phyloP scores from a whole-genome alignment of 1,140 invertebrate genomes.

The Drosophila auraria region DNA sequence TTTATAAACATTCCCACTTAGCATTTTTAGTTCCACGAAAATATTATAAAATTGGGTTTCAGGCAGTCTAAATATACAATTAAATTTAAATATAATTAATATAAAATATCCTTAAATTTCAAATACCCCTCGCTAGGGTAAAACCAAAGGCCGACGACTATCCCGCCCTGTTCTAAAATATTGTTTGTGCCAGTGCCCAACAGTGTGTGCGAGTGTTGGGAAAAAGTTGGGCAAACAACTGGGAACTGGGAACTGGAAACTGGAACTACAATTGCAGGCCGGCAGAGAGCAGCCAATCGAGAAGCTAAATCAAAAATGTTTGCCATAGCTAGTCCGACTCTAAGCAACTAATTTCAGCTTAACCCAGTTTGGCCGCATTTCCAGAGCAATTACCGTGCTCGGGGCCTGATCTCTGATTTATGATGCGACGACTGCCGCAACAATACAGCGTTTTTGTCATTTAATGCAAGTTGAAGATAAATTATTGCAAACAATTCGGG shows the following conservation, averaged over 20 bases:
- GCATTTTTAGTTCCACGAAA: too few relatives aligned
- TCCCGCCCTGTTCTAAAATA: conserved; percentile 53
- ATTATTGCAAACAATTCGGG: conserved; percentile 64
- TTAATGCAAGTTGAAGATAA: conserved; percentile 75
- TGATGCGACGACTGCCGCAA: conserved; percentile 40
- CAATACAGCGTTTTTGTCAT: conserved; percentile 69
- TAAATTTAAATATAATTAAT: too few relatives aligned
- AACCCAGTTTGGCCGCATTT: conserved; percentile 71
- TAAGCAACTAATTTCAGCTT: conserved; percentile 79
- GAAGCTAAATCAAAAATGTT: conserved; percentile 77
- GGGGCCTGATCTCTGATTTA: conserved; percentile 59
- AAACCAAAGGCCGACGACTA: conserved; percentile 6
- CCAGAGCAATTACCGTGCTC: conserved; percentile 66
- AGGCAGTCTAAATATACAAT: too few relatives aligned
- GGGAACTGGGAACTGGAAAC: conserved; percentile 23
- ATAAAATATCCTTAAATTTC: background rate
- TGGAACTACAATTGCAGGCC: conserved; percentile 27
- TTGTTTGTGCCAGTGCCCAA: conserved; percentile 63
- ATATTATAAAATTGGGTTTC: too few relatives aligned
- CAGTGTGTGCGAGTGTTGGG: conserved; percentile 50
- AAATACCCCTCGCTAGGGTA: background rate
- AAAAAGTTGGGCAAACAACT: conserved; percentile 51
- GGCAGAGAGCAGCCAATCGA: conserved; percentile 53
- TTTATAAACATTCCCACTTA: too few relatives aligned
- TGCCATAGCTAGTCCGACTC: conserved; percentile 41